Evolutionary conservation across 2,797 vertebrate genomes (phyloP), one percentile per base, ranked within the genome.

Genomic region (Mormyrops boulengeri): DNA sequence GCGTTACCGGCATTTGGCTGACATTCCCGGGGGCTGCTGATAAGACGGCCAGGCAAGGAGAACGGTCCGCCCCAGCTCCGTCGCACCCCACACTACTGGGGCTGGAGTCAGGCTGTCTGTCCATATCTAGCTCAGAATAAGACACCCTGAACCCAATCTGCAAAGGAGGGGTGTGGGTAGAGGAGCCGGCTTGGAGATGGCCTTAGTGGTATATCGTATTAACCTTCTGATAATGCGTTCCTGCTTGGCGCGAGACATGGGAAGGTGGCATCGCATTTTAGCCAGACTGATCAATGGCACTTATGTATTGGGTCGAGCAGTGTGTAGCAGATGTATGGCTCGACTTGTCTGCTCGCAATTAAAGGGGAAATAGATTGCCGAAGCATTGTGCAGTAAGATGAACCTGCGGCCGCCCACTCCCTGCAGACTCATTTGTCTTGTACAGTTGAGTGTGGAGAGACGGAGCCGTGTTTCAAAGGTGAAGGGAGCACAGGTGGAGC

Each of bases 161-260:
- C 50, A 89, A 62, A 41, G 49, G 44, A 62, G 87, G 88, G 85
- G 90, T 91, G 91, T 89, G 89, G 88, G 73, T 89, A 87, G 91
- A 93, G 92, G 93, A 89, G 85, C 34, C 89, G 93, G 92, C 92
- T 91, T 95, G 92, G 94, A 90, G 94, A 94, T 95, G 95, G 94
- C 92, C 94, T 88, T 94, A 96, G 95, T 95, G 96, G 93, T 91
- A 1, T 93, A 94, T 95, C 92, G 91, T 96, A 96, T 97, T 93
- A 95, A 95, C 94, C 96, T 96, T 94, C 94, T 96, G 96, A 97
- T 97, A 95, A 96, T 96, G 96, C 96, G 92, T 95, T 93, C 93
- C 95, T 93, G 93, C 93, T 93, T 92, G 94, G 91, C 89, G 93
- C 92, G 94, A 96, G 84, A 87, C 94, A 95, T 94, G 95, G 94